Evolutionary conservation across 2,113 vertebrate species (phyloP).

Genomic region (Haemorhous mexicanus): DNA sequence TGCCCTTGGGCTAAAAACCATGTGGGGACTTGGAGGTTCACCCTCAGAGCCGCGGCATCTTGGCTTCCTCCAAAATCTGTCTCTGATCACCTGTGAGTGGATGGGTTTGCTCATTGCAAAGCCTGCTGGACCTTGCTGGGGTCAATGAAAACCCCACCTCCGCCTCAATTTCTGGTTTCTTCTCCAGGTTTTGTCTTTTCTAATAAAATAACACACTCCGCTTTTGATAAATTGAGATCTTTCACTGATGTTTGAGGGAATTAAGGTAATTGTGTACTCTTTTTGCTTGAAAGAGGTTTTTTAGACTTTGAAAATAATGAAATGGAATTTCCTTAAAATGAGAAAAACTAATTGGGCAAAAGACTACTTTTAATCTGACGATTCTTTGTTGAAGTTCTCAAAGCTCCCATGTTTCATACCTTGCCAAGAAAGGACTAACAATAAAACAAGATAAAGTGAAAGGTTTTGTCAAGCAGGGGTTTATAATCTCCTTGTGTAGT

Average conservation of each 20-base stretch:
- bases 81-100: neutral
- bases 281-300: neutral
- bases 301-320: neutral
- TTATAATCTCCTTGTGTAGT: neutral
- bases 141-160: neutral
- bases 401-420: neutral
- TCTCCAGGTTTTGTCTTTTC: neutral
- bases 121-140: neutral
- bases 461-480: neutral
- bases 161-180: neutral
- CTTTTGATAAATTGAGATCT: neutral
- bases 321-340: neutral
- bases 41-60: neutral
- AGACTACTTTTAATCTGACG: neutral
- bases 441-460: neutral
- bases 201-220: neutral
- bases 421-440: neutral
- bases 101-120: neutral
- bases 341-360: neutral
- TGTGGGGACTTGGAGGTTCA: neutral
- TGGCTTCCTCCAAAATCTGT: neutral
- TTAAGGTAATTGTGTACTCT: neutral
- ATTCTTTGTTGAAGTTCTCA: neutral
- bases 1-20: neutral
- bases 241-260: neutral